These are phyloP conservation scores for Nomada ferruginata DNA, from an alignment of 2,888 invertebrate genomes.

Conservation along the genomic window DNA sequence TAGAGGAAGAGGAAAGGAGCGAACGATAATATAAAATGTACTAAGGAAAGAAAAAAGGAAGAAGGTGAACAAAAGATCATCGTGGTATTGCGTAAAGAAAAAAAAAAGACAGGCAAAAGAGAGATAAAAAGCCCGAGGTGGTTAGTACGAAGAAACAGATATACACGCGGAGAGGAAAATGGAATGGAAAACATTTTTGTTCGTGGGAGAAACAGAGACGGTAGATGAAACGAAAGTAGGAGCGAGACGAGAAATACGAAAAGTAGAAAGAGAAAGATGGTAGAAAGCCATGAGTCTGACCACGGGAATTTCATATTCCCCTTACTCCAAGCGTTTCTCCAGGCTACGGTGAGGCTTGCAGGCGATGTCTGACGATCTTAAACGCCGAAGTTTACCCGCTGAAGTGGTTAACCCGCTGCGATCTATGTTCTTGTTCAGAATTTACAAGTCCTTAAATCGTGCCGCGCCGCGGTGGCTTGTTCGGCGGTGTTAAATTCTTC, in stretches of 20 bases:
- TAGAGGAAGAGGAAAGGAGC: background rate
- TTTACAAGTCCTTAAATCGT: slow-evolving; percentile 67
- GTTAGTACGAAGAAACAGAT: slow-evolving; percentile 21
- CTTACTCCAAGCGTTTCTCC: slow-evolving; percentile 47
- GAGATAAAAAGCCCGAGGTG: background rate
- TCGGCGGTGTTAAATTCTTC: slow-evolving; percentile 48
- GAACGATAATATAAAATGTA: slow-evolving; percentile 19
- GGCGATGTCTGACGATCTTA: slow-evolving; percentile 59
- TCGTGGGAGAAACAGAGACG: background rate
- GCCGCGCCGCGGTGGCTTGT: slow-evolving; percentile 43
- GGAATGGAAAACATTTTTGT: slow-evolving; percentile 3
- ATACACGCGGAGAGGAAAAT: background rate
- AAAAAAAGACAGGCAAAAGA: background rate
- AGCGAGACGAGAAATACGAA: background rate
- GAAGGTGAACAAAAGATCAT: background rate
- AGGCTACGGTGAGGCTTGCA: slow-evolving; percentile 10
- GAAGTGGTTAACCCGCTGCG: slow-evolving; percentile 63
- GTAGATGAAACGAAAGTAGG: background rate
- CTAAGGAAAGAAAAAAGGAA: background rate
- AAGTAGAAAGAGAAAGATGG: background rate
- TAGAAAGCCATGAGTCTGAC: slow-evolving; percentile 60
- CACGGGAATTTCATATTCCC: slow-evolving; percentile 67
- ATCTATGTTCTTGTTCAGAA: slow-evolving; percentile 54
- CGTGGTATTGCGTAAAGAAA: background rate
- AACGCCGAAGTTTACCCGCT: slow-evolving; percentile 69